Conservation (phyloP, 1,140 invertebrate species). For the Aleiodes sp. region DNA sequence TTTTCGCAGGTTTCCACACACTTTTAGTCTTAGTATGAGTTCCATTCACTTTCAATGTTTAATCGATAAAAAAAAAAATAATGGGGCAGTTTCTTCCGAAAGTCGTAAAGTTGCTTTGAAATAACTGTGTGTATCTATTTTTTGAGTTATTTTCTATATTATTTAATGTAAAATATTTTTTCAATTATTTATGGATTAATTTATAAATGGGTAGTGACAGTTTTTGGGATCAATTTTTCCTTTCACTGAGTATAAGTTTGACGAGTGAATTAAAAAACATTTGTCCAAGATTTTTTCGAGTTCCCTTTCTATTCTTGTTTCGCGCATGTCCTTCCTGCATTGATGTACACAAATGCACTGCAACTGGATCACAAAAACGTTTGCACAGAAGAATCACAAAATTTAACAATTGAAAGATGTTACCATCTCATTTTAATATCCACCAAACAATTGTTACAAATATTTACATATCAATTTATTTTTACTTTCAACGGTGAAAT, state of each 20-base stretch:
- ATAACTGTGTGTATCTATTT: neutral
- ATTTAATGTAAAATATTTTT: neutral
- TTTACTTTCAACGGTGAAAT: no score
- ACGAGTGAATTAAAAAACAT: conserved; percentile 16
- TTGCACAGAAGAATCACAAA: no score
- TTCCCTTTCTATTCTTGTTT: conserved; percentile 28
- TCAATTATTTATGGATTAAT: neutral
- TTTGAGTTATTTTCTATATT: neutral
- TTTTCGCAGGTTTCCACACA: neutral
- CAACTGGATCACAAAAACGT: neutral
- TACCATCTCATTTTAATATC: no score
- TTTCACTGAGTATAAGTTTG: neutral
- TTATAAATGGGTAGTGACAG: conserved; percentile 16
- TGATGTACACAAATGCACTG: conserved; percentile 19
- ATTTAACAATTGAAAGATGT: neutral
- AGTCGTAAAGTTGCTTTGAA: neutral
- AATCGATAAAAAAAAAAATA: conserved; percentile 15
- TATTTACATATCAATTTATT: no score
- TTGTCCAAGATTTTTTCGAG: conserved; percentile 27
- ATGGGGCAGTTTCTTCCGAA: neutral
- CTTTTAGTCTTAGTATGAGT: neutral
- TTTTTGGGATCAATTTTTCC: neutral
- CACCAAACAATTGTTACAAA: no score
- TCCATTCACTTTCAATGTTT: conserved; percentile 26
- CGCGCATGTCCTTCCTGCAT: conserved; percentile 30